phyloP scores from a whole-genome alignment of 2,113 vertebrate species.

The Silurus asotus region DNA sequence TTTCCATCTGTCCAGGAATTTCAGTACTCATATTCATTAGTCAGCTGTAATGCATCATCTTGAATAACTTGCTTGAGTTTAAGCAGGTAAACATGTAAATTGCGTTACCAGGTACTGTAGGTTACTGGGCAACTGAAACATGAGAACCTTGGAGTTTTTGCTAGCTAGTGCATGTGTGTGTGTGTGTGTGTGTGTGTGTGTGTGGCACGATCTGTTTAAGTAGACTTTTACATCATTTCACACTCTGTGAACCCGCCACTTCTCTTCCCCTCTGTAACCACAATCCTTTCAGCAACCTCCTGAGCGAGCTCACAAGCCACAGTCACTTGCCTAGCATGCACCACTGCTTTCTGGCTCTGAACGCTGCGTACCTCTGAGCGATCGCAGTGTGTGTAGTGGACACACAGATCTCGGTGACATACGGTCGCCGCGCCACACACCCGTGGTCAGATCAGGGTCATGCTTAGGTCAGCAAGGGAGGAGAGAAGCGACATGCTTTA shows the following conservation, averaged over 20 bases:
- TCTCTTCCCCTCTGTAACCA: not conserved
- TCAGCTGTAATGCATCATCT: not conserved
- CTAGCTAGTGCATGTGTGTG: not conserved
- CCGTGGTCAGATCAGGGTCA: slow-evolving; percentile 39
- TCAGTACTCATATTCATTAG: not conserved
- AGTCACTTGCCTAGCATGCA: slow-evolving; percentile 28
- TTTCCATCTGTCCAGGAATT: not conserved
- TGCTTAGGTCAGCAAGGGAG: slow-evolving; percentile 16
- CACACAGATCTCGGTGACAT: slow-evolving; percentile 36
- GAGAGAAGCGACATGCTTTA: slow-evolving; percentile 61
- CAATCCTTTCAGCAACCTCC: not conserved
- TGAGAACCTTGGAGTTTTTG: not conserved
- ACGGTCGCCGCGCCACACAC: slow-evolving; percentile 19
- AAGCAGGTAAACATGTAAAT: not conserved
- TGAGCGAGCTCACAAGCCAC: not conserved
- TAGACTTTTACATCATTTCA: slow-evolving; percentile 12
- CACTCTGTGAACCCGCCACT: not conserved
- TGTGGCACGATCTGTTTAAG: not conserved
- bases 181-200: not conserved
- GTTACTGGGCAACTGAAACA: not conserved
- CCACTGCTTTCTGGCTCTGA: slow-evolving; percentile 35
- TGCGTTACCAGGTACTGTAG: not conserved
- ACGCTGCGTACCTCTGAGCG: slow-evolving; percentile 38
- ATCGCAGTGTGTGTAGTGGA: slow-evolving; percentile 27
- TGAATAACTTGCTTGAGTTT: not conserved